These are phyloP conservation scores for Drosophila kepulauana DNA, from an alignment of 1,140 invertebrate species.

Conservation along the genomic window DNA sequence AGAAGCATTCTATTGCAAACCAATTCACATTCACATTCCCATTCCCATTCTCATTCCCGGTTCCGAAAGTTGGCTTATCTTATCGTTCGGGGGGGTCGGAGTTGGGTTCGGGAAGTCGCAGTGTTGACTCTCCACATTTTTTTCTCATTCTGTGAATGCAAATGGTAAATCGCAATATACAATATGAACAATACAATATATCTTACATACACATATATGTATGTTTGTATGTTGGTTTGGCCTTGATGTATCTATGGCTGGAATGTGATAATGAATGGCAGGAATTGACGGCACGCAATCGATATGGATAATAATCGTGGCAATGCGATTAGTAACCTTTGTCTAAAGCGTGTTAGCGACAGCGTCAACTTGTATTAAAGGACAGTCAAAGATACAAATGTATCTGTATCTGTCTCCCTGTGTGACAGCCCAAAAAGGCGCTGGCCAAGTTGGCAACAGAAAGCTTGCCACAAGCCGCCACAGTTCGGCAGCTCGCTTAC, in stretches of 20 bases:
- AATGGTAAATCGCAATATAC: conserved; percentile 33
- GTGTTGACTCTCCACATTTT: not conserved
- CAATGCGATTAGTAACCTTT: conserved; percentile 12
- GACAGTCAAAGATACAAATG: not conserved
- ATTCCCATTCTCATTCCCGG: conserved; percentile 20
- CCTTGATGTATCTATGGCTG: conserved; percentile 31
- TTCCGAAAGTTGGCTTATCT: conserved; percentile 39
- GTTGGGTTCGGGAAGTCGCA: not conserved
- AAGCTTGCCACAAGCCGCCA: conserved; percentile 6
- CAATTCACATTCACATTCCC: conserved; percentile 2
- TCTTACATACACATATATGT: not conserved
- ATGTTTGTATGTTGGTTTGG: conserved; percentile 8
- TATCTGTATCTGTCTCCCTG: not conserved
- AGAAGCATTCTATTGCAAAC: conserved; percentile 17
- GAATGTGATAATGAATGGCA: conserved; percentile 30
- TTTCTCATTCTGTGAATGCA: conserved; percentile 32
- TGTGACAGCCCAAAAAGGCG: too few species aligned
- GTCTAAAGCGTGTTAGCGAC: conserved; percentile 1
- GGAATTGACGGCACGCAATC: not conserved
- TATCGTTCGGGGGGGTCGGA: conserved; percentile 10
- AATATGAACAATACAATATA: too few species aligned
- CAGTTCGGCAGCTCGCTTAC: conserved; percentile 13
- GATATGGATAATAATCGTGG: conserved; percentile 19
- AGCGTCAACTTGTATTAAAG: not conserved
- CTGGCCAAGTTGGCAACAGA: conserved; percentile 30